Base-by-base conservation (phyloP, 1,140 invertebrate species). In the Rhysida immarginata region DNA sequence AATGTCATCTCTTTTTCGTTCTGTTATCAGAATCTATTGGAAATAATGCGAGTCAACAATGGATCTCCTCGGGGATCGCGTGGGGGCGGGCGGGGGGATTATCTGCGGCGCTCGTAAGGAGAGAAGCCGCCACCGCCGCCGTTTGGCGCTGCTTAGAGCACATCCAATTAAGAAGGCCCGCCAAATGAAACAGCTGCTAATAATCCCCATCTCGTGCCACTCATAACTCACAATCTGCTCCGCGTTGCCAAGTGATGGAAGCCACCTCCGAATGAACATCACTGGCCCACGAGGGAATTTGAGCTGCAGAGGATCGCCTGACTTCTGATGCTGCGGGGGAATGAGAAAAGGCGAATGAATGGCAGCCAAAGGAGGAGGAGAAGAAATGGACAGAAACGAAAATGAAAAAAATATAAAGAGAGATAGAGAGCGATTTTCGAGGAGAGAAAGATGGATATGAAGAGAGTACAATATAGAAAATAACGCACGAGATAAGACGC, bases 181-280 rank as follows among this genome's bases (percentile, higher is more conserved):
- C 45, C 45, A 48, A 48, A 48, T 48, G 45, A 48, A 48, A 48
- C 45, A 48, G 45, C 45, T 48, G 45, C 45, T 48, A 48, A 48
- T 48, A 48, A 48, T 48, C 45, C 45, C 45, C 45, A 48, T 48
- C 45, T 48, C 21, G 45, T 48, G 45, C 45, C 45, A 48, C 45
- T 48, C 45, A 48, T 48, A 48, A 48, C 45, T 48, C 45, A 48
- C 45, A 14, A 14, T 18, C 23, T 23, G 14, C 23, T 48, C 45
- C n/a, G n/a, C n/a, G n/a, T n/a, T n/a, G n/a, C n/a, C n/a, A n/a
- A 41, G 11, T 41, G 35, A 41, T 41, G 35, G n/a, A 41, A 41
- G 11, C 35, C 35, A 41, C 35, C 35, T 41, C n/a, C n/a, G n/a
- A n/a, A n/a, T n/a, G n/a, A n/a, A n/a, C n/a, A n/a, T n/a, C n/a